Conservation (phyloP, 30 jellyfish, hydroid and myxozoan genomes). For the Chironex yamaguchii region DNA sequence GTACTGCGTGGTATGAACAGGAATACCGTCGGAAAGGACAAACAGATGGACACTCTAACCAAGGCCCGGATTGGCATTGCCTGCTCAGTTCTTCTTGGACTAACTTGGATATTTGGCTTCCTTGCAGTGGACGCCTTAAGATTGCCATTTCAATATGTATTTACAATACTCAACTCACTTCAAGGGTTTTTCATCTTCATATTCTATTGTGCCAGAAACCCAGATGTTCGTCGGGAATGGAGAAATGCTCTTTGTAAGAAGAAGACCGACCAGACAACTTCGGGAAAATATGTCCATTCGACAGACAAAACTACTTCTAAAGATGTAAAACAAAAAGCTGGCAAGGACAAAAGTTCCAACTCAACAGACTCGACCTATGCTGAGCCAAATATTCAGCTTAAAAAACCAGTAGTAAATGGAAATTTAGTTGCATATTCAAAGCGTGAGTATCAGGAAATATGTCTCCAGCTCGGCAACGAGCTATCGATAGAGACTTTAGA, state of each 20-base stretch:
- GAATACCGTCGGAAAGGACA: conserved; percentile 45
- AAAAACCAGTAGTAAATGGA: no score
- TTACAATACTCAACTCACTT: conserved; percentile 72
- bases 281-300: no score
- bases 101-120: conserved; percentile 77
- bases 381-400: no score
- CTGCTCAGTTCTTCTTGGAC: conserved; percentile 78
- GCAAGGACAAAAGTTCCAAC: no score
- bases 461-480: no score
- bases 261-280: not conserved
- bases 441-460: no score
- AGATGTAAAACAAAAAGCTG: no score
- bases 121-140: conserved; percentile 77
- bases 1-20: conserved; percentile 56
- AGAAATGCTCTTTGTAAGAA: not conserved
- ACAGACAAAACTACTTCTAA: no score
- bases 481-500: no score
- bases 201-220: conserved; percentile 65
- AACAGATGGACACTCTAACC: conserved; percentile 36
- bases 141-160: conserved; percentile 55
- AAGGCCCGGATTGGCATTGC: conserved; percentile 70
- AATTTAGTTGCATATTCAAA: no score
- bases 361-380: no score
- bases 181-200: conserved; percentile 77
- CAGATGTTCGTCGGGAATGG: conserved; percentile 70